Base-by-base conservation (phyloP, 2,888 invertebrate species). In the Seira sanloemensis region DNA sequence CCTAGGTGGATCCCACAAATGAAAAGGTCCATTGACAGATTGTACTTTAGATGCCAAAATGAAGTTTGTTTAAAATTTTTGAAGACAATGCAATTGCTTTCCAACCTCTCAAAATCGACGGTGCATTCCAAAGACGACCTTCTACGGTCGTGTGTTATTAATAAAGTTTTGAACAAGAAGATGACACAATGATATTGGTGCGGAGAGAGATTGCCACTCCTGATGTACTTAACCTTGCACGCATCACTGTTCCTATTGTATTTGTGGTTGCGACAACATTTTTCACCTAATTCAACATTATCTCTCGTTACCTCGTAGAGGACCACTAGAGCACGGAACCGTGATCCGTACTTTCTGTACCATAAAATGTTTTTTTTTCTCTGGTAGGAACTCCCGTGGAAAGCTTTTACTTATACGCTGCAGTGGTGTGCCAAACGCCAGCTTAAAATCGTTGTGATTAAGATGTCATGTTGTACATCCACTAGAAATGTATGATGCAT, bases 261-360 rank as follows among this genome's bases (percentile, higher is more conserved):
- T 18, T 50, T 50, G 50, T n/a, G 16, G 50, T 12, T 12, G 50
- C 50, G 50, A n/a, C 50, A 50, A 50, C 50, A 50, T 50, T 76
- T 68, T 76, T 76, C 50, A 76, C 66, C 25, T 67, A 76, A 76
- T 76, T 76, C 67, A 54, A 68, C 76, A 26, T 76, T 67, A 67
- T 66, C 65, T 12, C 67, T 66, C 76, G 19, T 76, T 67, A 67
- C 67, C 76, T 24, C 67, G 76, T 50, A 24, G 67, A 21, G 27
- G 50, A 50, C 16, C 65, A 66, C 65, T 75, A 65, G 67, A 76
- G 68, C 76, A 68, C 67, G 76, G 68, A 76, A 76, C 68, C 76
- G 54, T 76, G 76, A 67, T 76, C 68, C 76, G 25, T 54, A 50
- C 75, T 58, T 46, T 25, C 50, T 18, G 50, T 50, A 12, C 50